Percentiles rank a stretch among this genome's conserved stretches.
phyloP scores from a whole-genome alignment of 2,113 vertebrate genomes.

The Percina caprodes region DNA sequence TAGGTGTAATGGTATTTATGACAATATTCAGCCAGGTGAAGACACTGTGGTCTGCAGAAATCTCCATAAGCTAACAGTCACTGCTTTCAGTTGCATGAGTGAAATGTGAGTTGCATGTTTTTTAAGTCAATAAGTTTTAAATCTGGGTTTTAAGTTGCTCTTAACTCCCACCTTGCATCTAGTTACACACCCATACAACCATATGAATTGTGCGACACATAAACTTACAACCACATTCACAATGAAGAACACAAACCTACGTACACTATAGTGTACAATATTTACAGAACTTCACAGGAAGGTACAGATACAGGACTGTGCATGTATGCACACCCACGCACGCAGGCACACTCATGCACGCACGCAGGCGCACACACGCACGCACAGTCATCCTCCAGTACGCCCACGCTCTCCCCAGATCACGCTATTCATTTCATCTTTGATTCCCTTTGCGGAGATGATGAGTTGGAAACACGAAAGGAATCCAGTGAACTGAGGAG shows the following conservation, averaged over 20 bases:
- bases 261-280: not conserved
- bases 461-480: slow-evolving; percentile 76
- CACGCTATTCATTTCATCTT: slow-evolving; percentile 76
- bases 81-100: too few relatives aligned
- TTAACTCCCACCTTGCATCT: too few relatives aligned
- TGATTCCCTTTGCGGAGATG: slow-evolving; percentile 78
- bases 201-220: not conserved
- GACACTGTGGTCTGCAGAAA: not conserved
- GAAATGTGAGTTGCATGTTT: too few relatives aligned
- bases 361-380: slow-evolving; percentile 13
- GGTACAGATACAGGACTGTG: not conserved
- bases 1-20: not conserved
- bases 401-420: slow-evolving; percentile 62
- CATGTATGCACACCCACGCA: not conserved
- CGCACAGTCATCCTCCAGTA: slow-evolving; percentile 34
- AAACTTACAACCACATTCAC: not conserved
- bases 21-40: not conserved
- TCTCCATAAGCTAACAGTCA: too few relatives aligned
- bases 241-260: not conserved
- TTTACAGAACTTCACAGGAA: slow-evolving; percentile 10
- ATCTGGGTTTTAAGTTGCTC: too few relatives aligned
- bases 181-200: not conserved
- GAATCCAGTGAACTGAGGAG: slow-evolving; percentile 60
- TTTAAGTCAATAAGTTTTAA: too few relatives aligned
- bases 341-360: slow-evolving; percentile 3